Evolutionary conservation across 2,888 invertebrate species (phyloP).

Genomic region (Apamea monoglypha): DNA sequence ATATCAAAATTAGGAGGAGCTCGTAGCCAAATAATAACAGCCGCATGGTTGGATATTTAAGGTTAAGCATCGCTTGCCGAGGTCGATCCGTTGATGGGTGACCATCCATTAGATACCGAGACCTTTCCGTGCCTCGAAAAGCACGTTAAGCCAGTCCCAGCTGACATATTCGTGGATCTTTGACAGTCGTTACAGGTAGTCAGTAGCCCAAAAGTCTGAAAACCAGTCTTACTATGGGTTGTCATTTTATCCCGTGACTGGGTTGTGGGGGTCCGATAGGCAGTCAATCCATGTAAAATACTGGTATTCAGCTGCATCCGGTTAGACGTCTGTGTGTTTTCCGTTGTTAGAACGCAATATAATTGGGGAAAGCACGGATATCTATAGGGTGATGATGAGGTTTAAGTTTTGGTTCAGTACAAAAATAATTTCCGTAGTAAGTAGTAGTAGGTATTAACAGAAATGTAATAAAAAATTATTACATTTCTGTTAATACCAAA

Average conservation of each 20-base stretch:
- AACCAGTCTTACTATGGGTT: background rate
- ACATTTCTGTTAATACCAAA: constrained; percentile 25
- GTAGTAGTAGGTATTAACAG: too few relatives aligned
- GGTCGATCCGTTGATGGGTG: background rate
- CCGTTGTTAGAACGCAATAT: too few relatives aligned
- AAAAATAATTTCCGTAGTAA: too few relatives aligned
- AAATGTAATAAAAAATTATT: too few relatives aligned
- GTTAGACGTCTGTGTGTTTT: too few relatives aligned
- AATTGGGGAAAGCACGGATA: background rate
- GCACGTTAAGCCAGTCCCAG: background rate
- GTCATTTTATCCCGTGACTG: too few relatives aligned
- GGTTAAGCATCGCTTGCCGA: background rate
- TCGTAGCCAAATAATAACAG: background rate
- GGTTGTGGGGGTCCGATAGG: too few relatives aligned
- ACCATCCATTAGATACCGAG: background rate
- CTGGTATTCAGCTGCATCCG: too few relatives aligned
- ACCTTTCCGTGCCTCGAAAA: too few relatives aligned
- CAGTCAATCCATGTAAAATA: background rate
- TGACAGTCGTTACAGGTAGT: background rate
- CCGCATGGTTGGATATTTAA: background rate
- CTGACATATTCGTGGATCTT: background rate
- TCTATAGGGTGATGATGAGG: background rate
- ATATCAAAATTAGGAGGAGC: constrained; percentile 1
- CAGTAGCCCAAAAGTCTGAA: too few relatives aligned
- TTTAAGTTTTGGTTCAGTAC: background rate